Base-by-base conservation (phyloP, 2,113 vertebrate species). In the Microcebus ravelobensis region DNA sequence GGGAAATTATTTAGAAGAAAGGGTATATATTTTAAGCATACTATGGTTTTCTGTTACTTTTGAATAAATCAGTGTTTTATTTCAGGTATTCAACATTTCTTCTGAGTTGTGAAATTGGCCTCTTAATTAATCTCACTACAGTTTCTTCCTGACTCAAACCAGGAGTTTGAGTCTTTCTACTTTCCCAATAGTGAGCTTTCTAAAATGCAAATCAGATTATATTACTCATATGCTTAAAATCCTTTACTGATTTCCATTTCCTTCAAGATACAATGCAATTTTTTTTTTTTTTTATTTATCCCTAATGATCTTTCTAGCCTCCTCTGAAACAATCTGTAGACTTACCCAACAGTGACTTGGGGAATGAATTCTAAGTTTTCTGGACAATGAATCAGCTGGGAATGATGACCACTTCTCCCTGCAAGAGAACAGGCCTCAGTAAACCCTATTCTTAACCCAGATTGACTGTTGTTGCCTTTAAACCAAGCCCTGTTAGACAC, bases 141-240 rank as follows among this genome's bases (percentile, higher is more conserved):
- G 31, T 84, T 88, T 85, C 39, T 84, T 3, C 21, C 21, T 42
- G 27, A 71, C 11, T 83, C 20, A 87, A 71, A 71, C 65, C 68
- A 73, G n/a, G n/a, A n/a, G n/a, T n/a, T n/a, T n/a, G n/a, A n/a
- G n/a, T n/a, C n/a, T n/a, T 50, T 65, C 14, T 91, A 52, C 2
- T 31, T 77, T 63, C 42, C 12, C 45, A 5, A 23, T 34, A 61
- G 42, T 39, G 55, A 71, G 29, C 20, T 94, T 94, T 59, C 73
- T 87, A 48, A 87, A 97, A 71, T 76, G 63, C 39, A 87, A 67
- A 93, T 84, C 42, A 59, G 39, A 57, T 42, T 94, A n/a, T 23
- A 63, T 87, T 57, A 52, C 12, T 68, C 36, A 93, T 13, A 31
- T 63, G 42, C 74, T 90, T 87, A 93, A 87, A 87, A 57, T 29